Conservation (phyloP, 2,113 vertebrate species). For the Psophia crepitans region DNA sequence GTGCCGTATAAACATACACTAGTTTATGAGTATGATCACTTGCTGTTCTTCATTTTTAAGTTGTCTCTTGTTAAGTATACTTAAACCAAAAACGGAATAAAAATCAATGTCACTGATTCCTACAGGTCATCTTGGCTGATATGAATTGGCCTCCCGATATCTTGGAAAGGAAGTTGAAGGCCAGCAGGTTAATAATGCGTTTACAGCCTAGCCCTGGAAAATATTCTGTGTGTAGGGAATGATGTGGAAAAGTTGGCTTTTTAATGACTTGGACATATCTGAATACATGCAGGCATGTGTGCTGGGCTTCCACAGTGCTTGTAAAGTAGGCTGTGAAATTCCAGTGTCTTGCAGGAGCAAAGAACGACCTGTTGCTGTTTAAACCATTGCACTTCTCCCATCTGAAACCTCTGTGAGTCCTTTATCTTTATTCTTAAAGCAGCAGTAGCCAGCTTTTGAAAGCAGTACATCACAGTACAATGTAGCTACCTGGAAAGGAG, state of each 20-base stretch:
- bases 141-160: neutral
- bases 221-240: neutral
- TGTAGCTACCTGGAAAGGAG: neutral
- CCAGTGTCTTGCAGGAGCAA: neutral
- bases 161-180: neutral
- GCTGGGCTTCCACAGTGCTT: neutral
- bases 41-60: neutral
- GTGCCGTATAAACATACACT: neutral
- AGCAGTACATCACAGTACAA: neutral
- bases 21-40: neutral
- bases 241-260: neutral
- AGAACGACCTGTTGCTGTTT: neutral
- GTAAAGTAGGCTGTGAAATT: neutral
- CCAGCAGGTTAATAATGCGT: neutral
- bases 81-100: neutral
- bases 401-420: neutral
- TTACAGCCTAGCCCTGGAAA: neutral
- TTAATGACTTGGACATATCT: neutral
- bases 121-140: neutral
- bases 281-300: neutral
- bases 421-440: conserved; percentile 13
- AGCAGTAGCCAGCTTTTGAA: conserved; percentile 41
- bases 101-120: neutral
- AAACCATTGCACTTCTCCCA: conserved; percentile 5
- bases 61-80: neutral